Evolutionary conservation across 2,888 invertebrate genomes (phyloP).

Genomic region (Zootermopsis nevadensis): DNA sequence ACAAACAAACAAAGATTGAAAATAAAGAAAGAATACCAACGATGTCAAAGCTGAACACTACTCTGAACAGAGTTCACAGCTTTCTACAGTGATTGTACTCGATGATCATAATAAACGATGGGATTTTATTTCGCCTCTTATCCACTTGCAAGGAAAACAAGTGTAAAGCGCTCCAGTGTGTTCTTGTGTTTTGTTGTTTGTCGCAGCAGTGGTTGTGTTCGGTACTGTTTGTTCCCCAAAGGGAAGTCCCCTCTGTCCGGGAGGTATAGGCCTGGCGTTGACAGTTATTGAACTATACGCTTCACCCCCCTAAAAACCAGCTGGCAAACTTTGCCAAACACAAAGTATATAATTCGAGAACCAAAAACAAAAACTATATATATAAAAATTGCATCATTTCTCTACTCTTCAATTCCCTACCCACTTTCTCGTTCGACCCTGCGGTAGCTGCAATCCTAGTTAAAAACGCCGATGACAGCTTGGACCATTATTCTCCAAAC

Average conservation of each 20-base stretch:
- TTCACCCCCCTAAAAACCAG: neutral
- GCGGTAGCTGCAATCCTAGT: neutral
- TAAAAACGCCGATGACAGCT: conserved; percentile 33
- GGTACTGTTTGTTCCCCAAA: neutral
- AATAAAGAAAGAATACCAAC: no score
- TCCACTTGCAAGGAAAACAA: conserved; percentile 17
- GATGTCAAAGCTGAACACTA: no score
- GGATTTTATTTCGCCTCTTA: conserved; percentile 11
- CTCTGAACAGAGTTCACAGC: no score
- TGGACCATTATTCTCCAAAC: neutral
- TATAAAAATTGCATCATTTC: conserved; percentile 15
- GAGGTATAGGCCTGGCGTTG: conserved; percentile 2
- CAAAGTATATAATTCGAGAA: conserved; percentile 18
- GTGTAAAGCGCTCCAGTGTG: conserved; percentile 3
- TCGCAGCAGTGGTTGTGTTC: neutral
- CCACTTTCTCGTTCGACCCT: neutral
- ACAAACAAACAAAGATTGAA: no score
- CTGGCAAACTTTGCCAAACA: conserved; percentile 27
- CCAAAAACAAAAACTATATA: neutral
- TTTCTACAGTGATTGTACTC: no score
- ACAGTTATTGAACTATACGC: conserved; percentile 4
- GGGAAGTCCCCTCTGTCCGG: neutral
- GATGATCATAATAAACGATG: conserved; percentile 15
- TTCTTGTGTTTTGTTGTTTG: conserved; percentile 23
- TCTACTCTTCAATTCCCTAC: neutral